phyloP scores from a whole-genome alignment of 2,113 vertebrate species.

The Cavia aperea region DNA sequence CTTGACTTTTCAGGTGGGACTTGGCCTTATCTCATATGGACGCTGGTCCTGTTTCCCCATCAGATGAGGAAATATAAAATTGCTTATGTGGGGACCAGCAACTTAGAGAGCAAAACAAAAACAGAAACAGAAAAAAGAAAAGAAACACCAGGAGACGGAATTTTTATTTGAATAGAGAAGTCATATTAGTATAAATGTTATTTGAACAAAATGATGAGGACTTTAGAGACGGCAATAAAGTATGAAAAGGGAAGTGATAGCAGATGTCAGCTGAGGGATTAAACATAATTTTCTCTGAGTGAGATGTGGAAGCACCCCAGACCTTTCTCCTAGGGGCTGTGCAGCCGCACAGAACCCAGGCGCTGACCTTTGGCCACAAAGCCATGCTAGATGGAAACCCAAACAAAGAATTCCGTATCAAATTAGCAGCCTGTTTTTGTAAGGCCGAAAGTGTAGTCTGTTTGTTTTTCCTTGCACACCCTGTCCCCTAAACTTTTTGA shows the following conservation, averaged over 20 bases:
- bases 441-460: slow-evolving; percentile 38
- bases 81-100: slow-evolving; percentile 21
- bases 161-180: slow-evolving; percentile 25
- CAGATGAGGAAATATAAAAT: not conserved
- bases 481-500: slow-evolving; percentile 51
- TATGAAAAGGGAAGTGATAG: not conserved
- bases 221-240: not conserved
- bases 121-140: not conserved
- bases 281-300: not conserved
- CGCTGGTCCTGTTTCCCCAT: not conserved
- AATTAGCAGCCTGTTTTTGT: slow-evolving; percentile 53
- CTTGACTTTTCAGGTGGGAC: not conserved
- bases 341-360: not conserved
- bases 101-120: slow-evolving; percentile 17
- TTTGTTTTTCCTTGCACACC: slow-evolving; percentile 64
- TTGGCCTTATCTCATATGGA: not conserved
- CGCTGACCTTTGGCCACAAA: not conserved
- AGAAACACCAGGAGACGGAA: not conserved
- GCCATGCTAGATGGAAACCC: slow-evolving; percentile 24
- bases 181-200: not conserved
- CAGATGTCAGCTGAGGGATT: not conserved
- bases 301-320: not conserved
- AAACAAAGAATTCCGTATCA: slow-evolving; percentile 42
- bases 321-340: fast-evolving
- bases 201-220: not conserved